phyloP scores from a whole-genome alignment of 2,888 invertebrate species.

The Diplolepis rosae region DNA sequence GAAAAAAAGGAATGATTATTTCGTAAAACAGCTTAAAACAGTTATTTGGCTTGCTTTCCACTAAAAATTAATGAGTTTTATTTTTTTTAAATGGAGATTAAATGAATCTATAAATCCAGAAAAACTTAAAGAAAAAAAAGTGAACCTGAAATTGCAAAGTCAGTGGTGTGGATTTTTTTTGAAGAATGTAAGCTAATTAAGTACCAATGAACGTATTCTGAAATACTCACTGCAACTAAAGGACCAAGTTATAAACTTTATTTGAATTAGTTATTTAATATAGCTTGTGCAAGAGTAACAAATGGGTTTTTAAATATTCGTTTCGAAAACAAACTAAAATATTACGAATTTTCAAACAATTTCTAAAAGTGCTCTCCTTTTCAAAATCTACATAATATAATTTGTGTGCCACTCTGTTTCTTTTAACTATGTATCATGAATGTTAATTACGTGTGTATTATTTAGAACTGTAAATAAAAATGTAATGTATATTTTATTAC shows the following conservation, averaged over 20 bases:
- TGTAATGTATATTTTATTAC: slow-evolving; percentile 19
- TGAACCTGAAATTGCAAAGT: not conserved
- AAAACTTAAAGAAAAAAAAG: not conserved
- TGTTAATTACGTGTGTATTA: slow-evolving; percentile 3
- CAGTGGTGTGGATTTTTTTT: not conserved
- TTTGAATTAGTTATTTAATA: not conserved
- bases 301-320: not conserved
- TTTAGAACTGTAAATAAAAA: slow-evolving; percentile 16
- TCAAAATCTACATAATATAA: not conserved
- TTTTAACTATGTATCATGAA: not conserved
- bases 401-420: not conserved
- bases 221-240: not conserved
- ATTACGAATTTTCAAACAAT: not conserved
- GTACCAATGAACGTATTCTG: not conserved
- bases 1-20: not conserved
- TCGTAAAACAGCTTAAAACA: not conserved
- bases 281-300: not conserved
- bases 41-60: not conserved
- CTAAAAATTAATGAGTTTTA: not conserved
- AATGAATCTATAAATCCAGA: not conserved
- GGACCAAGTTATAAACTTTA: not conserved
- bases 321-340: not conserved
- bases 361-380: not conserved
- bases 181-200: not conserved
- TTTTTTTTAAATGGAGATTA: not conserved